Conservation (phyloP, 2,797 vertebrate species). For the Amazona finschi region DNA sequence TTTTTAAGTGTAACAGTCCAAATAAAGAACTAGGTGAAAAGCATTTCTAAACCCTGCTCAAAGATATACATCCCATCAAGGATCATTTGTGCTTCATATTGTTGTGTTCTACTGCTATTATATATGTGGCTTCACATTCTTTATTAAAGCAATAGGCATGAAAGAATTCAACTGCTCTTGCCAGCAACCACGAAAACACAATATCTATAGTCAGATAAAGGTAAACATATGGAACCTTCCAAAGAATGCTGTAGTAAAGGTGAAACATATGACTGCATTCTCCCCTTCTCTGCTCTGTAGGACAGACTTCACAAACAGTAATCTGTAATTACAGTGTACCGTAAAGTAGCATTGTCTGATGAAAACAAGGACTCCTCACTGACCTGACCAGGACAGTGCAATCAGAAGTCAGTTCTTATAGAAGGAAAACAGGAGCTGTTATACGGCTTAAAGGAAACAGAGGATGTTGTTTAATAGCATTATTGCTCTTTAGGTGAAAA, state of each 20-base stretch:
- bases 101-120: conserved; percentile 78
- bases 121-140: conserved; percentile 80
- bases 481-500: neutral
- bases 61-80: conserved; percentile 66
- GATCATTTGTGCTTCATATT: conserved; percentile 74
- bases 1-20: conserved; percentile 36
- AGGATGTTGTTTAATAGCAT: neutral
- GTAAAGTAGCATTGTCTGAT: conserved; percentile 27
- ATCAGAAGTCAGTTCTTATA: neutral
- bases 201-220: conserved; percentile 79
- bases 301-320: conserved; percentile 41
- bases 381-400: neutral
- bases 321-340: conserved; percentile 23
- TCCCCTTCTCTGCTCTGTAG: conserved; percentile 52
- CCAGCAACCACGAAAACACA: conserved; percentile 86
- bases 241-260: conserved; percentile 79
- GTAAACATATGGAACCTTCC: conserved; percentile 82
- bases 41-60: conserved; percentile 54
- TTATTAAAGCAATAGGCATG: conserved; percentile 86
- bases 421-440: neutral
- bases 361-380: neutral
- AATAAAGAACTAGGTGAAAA: conserved; percentile 49
- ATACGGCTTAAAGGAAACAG: neutral
- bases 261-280: conserved; percentile 71
- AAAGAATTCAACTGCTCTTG: conserved; percentile 81